Base-by-base conservation (phyloP, 1,140 invertebrate species). In the Leptopilina boulardi region DNA sequence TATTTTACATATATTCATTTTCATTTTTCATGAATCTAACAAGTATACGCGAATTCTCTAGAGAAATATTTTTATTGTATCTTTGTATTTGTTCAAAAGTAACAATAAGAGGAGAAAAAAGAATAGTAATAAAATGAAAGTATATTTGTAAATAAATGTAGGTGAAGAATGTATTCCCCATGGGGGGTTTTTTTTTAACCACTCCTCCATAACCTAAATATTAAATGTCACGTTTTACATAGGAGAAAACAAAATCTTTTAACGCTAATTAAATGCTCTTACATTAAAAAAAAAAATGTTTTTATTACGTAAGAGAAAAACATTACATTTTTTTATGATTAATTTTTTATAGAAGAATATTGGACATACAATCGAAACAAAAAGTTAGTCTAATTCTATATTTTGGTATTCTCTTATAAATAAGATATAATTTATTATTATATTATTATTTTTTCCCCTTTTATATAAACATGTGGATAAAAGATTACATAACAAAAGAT, bases 71-170 rank as follows among this genome's bases (percentile, higher is more conserved):
- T 51, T 38, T 15, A 51, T 51, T 51, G 47, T 51, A 3, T 51
- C 47, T 18, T 51, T 51, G 47, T 51, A 51, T 51, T 38, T 51
- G 47, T 51, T 8, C 15, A 51, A 51, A 51, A 51, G 47, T 4
- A 15, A 47, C 44, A 15, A 47, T 13, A 47, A 15, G 44, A 47
- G n/a, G n/a, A n/a, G n/a, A n/a, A 51, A 51, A 51, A 44, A 51
- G 4, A 51, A 42, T 42, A 42, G n/a, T n/a, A n/a, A 47, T 47
- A 15, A 15, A 47, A n/a, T 51, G 11, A 44, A 44, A 51, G 15
- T 51, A n/a, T 51, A 51, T 51, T n/a, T 51, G 15, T 51, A 18
- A 51, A 51, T n/a, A 51, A 51, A 51, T 51, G 47, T 51, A 51
- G 47, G 47, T 51, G 47, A 51, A 18, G n/a, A 51, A 18, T n/a